A percentile compares a stretch with the other conserved stretches of the same genome.
Conservation (phyloP, 1,140 invertebrate species). For the Drepana arcuata region DNA sequence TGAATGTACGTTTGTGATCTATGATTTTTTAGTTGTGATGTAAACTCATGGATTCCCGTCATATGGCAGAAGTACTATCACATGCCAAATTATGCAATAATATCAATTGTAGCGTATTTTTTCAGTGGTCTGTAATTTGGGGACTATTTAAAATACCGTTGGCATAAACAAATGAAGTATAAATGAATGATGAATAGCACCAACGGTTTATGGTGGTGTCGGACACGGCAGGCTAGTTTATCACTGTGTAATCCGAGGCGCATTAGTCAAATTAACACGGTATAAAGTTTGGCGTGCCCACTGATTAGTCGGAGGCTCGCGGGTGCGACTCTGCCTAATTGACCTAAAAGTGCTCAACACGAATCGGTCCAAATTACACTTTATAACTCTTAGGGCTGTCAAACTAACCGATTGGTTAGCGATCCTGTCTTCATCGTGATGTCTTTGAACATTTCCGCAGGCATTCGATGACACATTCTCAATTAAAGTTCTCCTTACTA, state of each 20-base stretch:
- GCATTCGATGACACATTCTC: neutral
- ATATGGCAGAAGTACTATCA: no score
- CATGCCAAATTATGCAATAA: no score
- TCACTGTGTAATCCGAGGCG: conserved; percentile 48
- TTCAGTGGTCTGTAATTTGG: no score
- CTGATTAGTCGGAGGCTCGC: conserved; percentile 46
- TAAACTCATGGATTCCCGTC: no score
- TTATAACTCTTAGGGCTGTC: conserved; percentile 46
- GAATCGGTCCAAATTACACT: conserved; percentile 59
- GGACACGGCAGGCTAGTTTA: conserved; percentile 27
- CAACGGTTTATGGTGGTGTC: conserved; percentile 16
- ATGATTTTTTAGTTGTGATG: no score
- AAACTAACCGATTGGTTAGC: no score
- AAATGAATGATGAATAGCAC: conserved; percentile 21
- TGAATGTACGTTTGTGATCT: no score
- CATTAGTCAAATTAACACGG: conserved; percentile 70
- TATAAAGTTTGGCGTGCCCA: conserved; percentile 58
- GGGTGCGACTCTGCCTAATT: conserved; percentile 62
- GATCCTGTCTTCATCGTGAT: no score
- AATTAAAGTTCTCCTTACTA: neutral
- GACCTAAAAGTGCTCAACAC: conserved; percentile 67
- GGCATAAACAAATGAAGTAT: conserved; percentile 18
- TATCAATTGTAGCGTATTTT: neutral
- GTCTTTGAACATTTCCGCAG: conserved; percentile 3
- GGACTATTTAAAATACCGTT: no score